Percentiles rank a stretch among this genome's conserved stretches.
These are phyloP conservation scores for Criorhina ranunculi DNA, from an alignment of 2,888 invertebrate genomes.

Conservation along the genomic window DNA sequence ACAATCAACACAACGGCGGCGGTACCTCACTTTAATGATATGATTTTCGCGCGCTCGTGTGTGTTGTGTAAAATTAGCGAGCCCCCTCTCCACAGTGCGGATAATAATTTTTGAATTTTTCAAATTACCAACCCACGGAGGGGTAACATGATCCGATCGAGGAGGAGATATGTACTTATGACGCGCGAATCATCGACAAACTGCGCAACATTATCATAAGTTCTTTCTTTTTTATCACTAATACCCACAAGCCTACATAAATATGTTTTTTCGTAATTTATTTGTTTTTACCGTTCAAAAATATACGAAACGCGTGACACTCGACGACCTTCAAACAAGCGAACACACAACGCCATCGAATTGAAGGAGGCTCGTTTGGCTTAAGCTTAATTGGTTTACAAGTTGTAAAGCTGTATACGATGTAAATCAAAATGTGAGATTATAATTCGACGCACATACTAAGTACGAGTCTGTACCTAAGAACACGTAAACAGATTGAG, in stretches of 20 bases:
- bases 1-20: neutral
- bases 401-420: neutral
- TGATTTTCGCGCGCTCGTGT: conserved; percentile 2
- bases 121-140: neutral
- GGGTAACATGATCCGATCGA: conserved; percentile 28
- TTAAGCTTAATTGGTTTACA: conserved; percentile 8
- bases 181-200: neutral
- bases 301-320: conserved; percentile 35
- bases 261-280: conserved; percentile 1
- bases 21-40: neutral
- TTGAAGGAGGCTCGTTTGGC: conserved; percentile 24
- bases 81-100: neutral
- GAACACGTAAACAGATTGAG: neutral
- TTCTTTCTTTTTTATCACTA: conserved; percentile 16
- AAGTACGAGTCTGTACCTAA: neutral
- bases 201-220: conserved; percentile 27
- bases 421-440: no score
- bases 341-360: conserved; percentile 1
- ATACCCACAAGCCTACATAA: neutral
- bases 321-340: conserved; percentile 22
- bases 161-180: no score
- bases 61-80: conserved; percentile 9
- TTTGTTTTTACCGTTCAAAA: conserved; percentile 28
- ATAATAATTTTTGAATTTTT: neutral
- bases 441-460: neutral